Conservation (phyloP, 2,888 invertebrate genomes). For the Boloria selene region DNA sequence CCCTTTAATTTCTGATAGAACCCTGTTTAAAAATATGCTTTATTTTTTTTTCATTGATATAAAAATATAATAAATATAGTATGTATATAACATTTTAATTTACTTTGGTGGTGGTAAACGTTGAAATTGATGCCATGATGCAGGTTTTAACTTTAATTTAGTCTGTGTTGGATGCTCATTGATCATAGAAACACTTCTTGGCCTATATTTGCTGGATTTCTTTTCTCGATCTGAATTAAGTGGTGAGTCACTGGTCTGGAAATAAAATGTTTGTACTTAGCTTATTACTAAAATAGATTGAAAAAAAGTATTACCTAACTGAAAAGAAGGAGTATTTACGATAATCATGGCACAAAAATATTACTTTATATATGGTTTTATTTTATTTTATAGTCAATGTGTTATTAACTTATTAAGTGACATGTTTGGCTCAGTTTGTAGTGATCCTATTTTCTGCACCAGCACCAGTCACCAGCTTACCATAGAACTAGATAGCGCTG, state of each 20-base stretch:
- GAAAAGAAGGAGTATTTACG: too few relatives aligned
- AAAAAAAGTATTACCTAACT: too few relatives aligned
- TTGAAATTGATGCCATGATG: slow-evolving; percentile 78
- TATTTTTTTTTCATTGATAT: background rate
- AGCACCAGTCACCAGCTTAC: too few relatives aligned
- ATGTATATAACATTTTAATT: background rate
- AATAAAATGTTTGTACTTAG: slow-evolving; percentile 31
- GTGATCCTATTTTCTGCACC: too few relatives aligned
- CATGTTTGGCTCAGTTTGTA: too few relatives aligned
- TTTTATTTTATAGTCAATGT: background rate
- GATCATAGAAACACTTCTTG: slow-evolving; percentile 76
- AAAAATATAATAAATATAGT: slow-evolving; percentile 4
- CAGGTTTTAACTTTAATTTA: slow-evolving; percentile 69
- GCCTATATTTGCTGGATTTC: slow-evolving; percentile 61
- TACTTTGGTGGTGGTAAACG: slow-evolving; percentile 76
- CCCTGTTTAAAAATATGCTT: slow-evolving; percentile 50
- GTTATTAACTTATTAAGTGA: too few relatives aligned
- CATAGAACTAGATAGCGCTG: too few relatives aligned
- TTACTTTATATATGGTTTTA: too few relatives aligned
- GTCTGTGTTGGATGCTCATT: slow-evolving; percentile 59
- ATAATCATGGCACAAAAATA: too few relatives aligned
- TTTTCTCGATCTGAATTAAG: slow-evolving; percentile 74
- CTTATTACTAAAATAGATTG: background rate
- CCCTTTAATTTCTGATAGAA: slow-evolving; percentile 67
- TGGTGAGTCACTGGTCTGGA: slow-evolving; percentile 77